Conservation (phyloP, 1,140 invertebrate species). For the Aricia agestis region DNA sequence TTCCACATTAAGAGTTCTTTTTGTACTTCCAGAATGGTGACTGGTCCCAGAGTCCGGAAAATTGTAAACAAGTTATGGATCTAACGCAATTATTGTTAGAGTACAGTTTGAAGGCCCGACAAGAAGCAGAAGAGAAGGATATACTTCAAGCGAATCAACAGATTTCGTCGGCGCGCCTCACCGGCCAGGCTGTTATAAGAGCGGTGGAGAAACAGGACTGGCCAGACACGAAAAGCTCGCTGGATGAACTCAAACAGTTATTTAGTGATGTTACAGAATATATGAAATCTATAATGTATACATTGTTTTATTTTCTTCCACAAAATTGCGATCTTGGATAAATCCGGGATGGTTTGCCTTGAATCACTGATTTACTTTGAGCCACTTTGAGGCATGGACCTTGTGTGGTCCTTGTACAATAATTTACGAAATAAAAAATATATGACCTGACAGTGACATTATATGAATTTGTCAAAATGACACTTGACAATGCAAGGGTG, state of each 20-base stretch:
- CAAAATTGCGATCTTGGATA: too few species aligned
- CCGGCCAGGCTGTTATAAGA: slow-evolving; percentile 75
- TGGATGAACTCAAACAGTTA: slow-evolving; percentile 45
- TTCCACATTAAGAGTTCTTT: too few species aligned
- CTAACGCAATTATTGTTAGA: slow-evolving; percentile 51
- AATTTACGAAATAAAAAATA: too few species aligned
- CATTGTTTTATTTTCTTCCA: slow-evolving; percentile 30
- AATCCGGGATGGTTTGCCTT: too few species aligned
- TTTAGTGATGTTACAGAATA: slow-evolving; percentile 61
- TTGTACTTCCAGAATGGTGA: slow-evolving; percentile 49
- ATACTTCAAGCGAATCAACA: slow-evolving; percentile 75
- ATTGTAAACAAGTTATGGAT: slow-evolving; percentile 66
- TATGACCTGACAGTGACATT: too few species aligned
- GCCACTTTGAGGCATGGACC: too few species aligned
- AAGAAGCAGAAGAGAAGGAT: slow-evolving; percentile 77
- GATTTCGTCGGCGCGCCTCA: slow-evolving; percentile 79
- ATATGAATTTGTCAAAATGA: too few species aligned
- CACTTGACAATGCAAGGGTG: too few species aligned
- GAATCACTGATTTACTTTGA: too few species aligned
- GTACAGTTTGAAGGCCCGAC: slow-evolving; percentile 54
- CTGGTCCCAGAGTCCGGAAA: slow-evolving; percentile 79
- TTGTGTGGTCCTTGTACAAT: too few species aligned
- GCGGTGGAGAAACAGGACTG: slow-evolving; percentile 73
- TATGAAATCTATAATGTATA: slow-evolving; percentile 65
- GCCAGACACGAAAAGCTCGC: slow-evolving; percentile 49